Base-by-base conservation (phyloP, 92 coral and sea anemone genomes). In the Micromussa lordhowensis region DNA sequence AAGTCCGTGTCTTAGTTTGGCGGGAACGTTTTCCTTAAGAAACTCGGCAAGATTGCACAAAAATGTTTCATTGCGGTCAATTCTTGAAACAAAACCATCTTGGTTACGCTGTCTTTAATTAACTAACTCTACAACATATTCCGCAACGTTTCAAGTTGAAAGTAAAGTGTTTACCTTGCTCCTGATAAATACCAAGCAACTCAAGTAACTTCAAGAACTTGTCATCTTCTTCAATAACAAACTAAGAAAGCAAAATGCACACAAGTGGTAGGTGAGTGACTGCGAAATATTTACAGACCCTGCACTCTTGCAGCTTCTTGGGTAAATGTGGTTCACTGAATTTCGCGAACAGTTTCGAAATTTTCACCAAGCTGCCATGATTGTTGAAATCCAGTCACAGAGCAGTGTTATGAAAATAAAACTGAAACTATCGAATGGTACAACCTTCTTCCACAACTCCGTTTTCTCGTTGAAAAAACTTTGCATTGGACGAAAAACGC, bases 221-320 rank as follows among this genome's bases (percentile, higher is more conserved):
- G 64, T 97, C 90, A 30, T 97, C 99, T 75, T 97, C 99, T 5
- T 97, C 99, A 48, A 97, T 95, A 22, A 97, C 92, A 88, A 97
- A 88, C 99, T 97, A 75, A 64, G 54, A 80, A 82, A 75, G 21
- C n/a, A 29, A 49, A 66, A 68, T 13, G 51, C 3, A 74, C 30
- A 3, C 3, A 72, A 17, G 34, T 3, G 0, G 11, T 28, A 26
- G 34, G 34, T 66, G 29, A 66, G 32, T 61, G 14, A 24, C 14
- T 61, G 1, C 26, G 12, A 4, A 61, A 61, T 26, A 61, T 61
- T 61, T 24, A 22, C 29, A 61, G 10, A 44, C 13, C 51, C 51
- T 0, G 51, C 51, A 12, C 10, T 44, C 51, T 44, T 7, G 13
- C 13, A 44, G 51, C 68, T 61, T 58, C 24, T 58, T 61, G 68